phyloP scores from a whole-genome alignment of 2,797 vertebrate species.

The Nannoperca australis region DNA sequence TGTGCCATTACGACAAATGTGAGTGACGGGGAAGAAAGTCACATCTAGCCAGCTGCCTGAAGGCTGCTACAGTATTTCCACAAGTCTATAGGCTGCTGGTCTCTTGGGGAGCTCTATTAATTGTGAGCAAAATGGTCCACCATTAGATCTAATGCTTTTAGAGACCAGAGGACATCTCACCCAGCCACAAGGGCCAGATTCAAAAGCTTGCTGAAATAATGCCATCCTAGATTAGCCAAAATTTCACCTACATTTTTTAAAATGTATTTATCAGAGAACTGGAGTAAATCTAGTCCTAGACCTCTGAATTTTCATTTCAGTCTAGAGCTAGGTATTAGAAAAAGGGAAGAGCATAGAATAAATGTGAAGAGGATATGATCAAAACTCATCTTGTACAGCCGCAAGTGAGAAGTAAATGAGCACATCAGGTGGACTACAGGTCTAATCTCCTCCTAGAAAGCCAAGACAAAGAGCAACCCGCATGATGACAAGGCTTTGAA shows the following conservation, averaged over 20 bases:
- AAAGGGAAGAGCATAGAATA: slow-evolving; percentile 85
- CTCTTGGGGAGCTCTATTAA: slow-evolving; percentile 85
- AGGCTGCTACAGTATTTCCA: slow-evolving; percentile 84
- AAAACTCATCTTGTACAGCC: slow-evolving; percentile 52
- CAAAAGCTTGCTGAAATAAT: slow-evolving; percentile 64
- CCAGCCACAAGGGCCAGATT: slow-evolving; percentile 63
- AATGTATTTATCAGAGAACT: neutral
- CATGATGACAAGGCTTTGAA: slow-evolving; percentile 88
- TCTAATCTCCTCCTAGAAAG: slow-evolving; percentile 91
- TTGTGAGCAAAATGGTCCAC: slow-evolving; percentile 84
- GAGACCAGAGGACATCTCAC: slow-evolving; percentile 76
- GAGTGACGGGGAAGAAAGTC: slow-evolving; percentile 87
- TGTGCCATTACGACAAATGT: slow-evolving; percentile 85
- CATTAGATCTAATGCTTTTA: slow-evolving; percentile 81
- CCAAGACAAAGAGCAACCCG: slow-evolving; percentile 82
- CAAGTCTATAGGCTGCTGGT: slow-evolving; percentile 82
- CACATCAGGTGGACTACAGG: slow-evolving; percentile 85
- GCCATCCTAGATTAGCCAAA: slow-evolving; percentile 41
- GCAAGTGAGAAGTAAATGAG: slow-evolving; percentile 59
- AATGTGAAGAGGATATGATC: slow-evolving; percentile 41
- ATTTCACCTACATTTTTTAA: slow-evolving; percentile 5
- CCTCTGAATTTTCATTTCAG: neutral
- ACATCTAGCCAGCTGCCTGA: slow-evolving; percentile 83
- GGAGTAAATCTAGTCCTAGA: neutral
- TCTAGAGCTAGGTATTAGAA: neutral